Conservation (phyloP, 2,888 invertebrate species). For the Orgyia antiqua region DNA sequence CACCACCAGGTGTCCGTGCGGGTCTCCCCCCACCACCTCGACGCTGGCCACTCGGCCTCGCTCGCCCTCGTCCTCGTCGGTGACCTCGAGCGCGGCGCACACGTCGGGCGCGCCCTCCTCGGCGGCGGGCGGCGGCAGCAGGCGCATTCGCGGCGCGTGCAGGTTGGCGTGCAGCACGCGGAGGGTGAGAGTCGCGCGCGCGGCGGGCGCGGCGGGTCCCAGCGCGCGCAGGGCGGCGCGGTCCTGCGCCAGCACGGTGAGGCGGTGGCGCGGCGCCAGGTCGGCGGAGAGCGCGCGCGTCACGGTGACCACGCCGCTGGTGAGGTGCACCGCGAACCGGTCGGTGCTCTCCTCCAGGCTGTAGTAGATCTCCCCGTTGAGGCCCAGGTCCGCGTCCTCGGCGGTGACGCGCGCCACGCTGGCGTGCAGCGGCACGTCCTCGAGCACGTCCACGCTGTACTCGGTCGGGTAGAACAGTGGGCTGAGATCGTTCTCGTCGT, state of each 20-base stretch:
- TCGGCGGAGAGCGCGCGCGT: slow-evolving; percentile 87
- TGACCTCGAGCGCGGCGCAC: slow-evolving; percentile 92
- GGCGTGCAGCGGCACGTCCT: slow-evolving; percentile 91
- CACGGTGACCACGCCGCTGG: slow-evolving; percentile 91
- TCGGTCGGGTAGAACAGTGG: slow-evolving; percentile 95
- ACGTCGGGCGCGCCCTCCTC: slow-evolving; percentile 90
- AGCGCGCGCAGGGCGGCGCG: slow-evolving; percentile 82
- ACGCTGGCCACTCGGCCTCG: slow-evolving; percentile 90
- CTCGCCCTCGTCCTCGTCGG: slow-evolving; percentile 89
- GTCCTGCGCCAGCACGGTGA: slow-evolving; percentile 91
- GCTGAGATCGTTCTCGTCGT: slow-evolving; percentile 93
- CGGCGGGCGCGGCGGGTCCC: slow-evolving; percentile 80
- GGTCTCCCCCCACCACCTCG: slow-evolving; percentile 93
- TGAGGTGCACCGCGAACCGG: slow-evolving; percentile 95
- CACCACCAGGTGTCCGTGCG: slow-evolving; percentile 92
- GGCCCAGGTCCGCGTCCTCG: slow-evolving; percentile 96
- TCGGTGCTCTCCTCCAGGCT: slow-evolving; percentile 90
- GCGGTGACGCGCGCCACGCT: slow-evolving; percentile 89
- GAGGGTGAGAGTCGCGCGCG: slow-evolving; percentile 87
- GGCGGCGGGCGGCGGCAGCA: slow-evolving; percentile 87
- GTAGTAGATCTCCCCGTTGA: slow-evolving; percentile 98
- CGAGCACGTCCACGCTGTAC: slow-evolving; percentile 91
- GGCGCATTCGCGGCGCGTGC: slow-evolving; percentile 89
- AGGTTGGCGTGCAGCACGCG: slow-evolving; percentile 90
- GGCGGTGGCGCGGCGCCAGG: slow-evolving; percentile 83